Percentiles rank a stretch among this genome's conserved stretches.
Evolutionary conservation across 1,140 invertebrate species (phyloP).

Genomic region (Diploscapter pachys): DNA sequence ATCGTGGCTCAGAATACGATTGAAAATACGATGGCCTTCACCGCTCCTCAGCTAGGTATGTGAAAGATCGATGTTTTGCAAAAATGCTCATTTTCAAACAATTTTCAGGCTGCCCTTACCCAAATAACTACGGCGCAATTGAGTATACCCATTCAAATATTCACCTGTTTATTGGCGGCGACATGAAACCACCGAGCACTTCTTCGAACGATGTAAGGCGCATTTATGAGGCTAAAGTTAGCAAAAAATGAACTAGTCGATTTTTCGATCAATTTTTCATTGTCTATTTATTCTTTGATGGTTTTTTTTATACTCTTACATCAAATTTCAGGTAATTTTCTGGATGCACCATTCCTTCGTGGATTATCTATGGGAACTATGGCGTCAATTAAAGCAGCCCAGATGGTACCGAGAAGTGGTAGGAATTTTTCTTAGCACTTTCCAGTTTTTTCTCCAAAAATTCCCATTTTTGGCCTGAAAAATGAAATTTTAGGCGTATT

Average conservation of each 20-base stretch:
- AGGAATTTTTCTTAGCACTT: conserved; percentile 1
- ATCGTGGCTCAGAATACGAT: conserved; percentile 55
- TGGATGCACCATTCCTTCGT: conserved; percentile 62
- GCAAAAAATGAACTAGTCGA: too few relatives aligned
- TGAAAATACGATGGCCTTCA: conserved; percentile 57
- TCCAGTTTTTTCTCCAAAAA: too few relatives aligned
- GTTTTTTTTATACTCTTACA: conserved; percentile 21
- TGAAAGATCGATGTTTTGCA: neutral
- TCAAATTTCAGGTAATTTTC: conserved; percentile 43
- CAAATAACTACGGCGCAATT: conserved; percentile 50
- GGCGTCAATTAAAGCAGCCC: conserved; percentile 54
- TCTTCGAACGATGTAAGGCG: conserved; percentile 52
- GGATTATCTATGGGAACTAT: conserved; percentile 59
- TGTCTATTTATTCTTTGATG: too few relatives aligned
- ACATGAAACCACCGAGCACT: conserved; percentile 50
- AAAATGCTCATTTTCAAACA: neutral
- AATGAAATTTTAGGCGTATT: conserved; percentile 42
- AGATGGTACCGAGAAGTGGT: conserved; percentile 42
- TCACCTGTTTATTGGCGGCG: conserved; percentile 57
- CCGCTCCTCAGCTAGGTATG: conserved; percentile 48
- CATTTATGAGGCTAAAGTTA: too few relatives aligned
- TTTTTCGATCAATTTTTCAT: too few relatives aligned
- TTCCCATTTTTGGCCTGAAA: neutral
- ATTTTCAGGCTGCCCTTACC: conserved; percentile 46
- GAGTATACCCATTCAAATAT: conserved; percentile 57